Base-by-base conservation (phyloP, 2,888 invertebrate species). In the Dolichomitus sp. region DNA sequence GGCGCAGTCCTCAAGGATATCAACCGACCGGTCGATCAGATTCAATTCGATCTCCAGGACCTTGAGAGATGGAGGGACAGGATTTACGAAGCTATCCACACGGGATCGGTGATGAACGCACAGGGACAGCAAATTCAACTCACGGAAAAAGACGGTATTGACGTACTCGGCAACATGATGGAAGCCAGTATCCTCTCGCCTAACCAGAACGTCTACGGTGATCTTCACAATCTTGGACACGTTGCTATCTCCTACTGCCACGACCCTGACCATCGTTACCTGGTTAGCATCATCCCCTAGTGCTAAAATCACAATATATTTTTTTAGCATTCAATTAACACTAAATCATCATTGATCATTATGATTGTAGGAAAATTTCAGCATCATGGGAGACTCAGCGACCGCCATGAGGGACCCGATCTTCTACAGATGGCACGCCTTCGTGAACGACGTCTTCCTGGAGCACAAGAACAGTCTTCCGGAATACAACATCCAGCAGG, bases 341-440 rank as follows among this genome's bases (percentile, higher is more conserved):
- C 6, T 48, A n/a, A 17, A 52, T 23, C 40, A 1, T 42, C 19
- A 30, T 42, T 27, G n/a, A 4, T 54, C 54, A 19, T 52, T 54
- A 14, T 17, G 52, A 30, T 81, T 87, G 54, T 90, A 97, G 96
- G 98, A 98, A 94, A 95, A 95, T 65, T 97, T 97, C 89, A 96
- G 97, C 52, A 96, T 97, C 37, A 98, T 98, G 95, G 97, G 97
- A 0, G 98, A 98, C 90, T 96, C 97, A 0, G 95, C 97, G 0
- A 97, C 97, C 0, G 97, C 98, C 0, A 98, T 98, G 97, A 95
- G 98, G 1, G 98, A 98, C 94, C 98, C 98, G 0, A 94, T 97
- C 19, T 98, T 98, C 95, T 98, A 98, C 94, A 96, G 97, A 91
- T 98, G 97, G 97, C 98, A 98, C 90, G 95, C 96, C 0, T 97